Base-by-base conservation (phyloP, 2,888 invertebrate genomes). In the Drosophila kuntzei region DNA sequence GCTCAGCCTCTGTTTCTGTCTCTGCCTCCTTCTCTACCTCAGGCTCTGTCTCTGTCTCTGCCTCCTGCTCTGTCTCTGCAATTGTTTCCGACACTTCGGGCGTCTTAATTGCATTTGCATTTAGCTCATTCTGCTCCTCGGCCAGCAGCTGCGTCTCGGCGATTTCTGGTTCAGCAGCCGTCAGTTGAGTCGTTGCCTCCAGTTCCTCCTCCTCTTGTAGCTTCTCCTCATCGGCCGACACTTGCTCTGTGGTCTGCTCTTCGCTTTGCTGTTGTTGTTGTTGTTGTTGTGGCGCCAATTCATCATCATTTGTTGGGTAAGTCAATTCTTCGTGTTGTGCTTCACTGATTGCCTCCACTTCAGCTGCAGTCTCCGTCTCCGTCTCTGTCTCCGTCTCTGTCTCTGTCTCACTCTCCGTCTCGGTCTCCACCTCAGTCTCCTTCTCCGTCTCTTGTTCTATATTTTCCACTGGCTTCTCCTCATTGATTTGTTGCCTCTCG, bases 281-380 rank as follows among this genome's bases (percentile, higher is more conserved):
- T 22, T 22, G 22, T 3, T 22, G 22, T 49, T 77, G 63, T 83
- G 88, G 84, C 85, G 88, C 88, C 88, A 86, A 86, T 86, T 86
- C 85, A 89, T 87, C 87, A 84, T 87, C 85, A 89, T 87, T 87
- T 87, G 87, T 76, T 89, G 87, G 82, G 82, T 82, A 79, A 77
- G 87, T 79, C 80, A 86, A 77, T 73, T 86, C 83, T 66, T 85
- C 80, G 71, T 80, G 80, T 67, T 83, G 76, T 62, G 84, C 80
- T 76, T 84, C 84, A 68, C 64, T 87, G 79, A 72, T 85, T 85
- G 83, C 73, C 70, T 71, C 76, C 59, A 47, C 41, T 51, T 57
- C 76, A 22, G 55, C 63, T 9, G 22, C 65, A 9, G 59, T 36
- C 39, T 68, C 53, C 2, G 51, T 8, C 27, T 27, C 27, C 1